A percentile compares a stretch with the other conserved stretches of the same genome.
These are phyloP conservation scores for Sebastes aleutianus DNA, from an alignment of 2,797 vertebrate genomes.

Conservation along the genomic window DNA sequence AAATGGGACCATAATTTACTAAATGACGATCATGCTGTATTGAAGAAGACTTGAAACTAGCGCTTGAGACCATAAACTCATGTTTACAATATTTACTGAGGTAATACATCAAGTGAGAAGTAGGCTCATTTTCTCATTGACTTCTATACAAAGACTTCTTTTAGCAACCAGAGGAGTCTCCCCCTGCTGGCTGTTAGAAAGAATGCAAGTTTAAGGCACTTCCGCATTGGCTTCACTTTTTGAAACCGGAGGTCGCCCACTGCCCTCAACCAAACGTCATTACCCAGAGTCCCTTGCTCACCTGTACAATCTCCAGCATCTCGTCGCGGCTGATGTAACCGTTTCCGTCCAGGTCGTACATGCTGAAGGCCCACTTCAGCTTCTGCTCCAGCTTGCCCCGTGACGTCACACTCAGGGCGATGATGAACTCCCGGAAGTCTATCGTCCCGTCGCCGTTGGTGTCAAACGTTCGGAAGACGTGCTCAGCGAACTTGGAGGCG, in stretches of 20 bases:
- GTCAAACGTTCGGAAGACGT: conserved; percentile 88
- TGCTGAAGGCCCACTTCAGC: conserved; percentile 89
- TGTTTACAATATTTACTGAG: too few species aligned
- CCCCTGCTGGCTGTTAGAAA: too few species aligned
- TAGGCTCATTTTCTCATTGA: rapidly evolving
- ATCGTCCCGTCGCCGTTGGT: conserved; percentile 86
- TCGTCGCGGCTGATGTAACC: conserved; percentile 88
- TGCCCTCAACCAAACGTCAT: not conserved
- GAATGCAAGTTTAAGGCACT: too few species aligned
- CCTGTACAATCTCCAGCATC: conserved; percentile 89
- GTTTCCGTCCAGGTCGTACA: conserved; percentile 88
- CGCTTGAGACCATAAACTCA: too few species aligned
- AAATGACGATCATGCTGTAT: too few species aligned
- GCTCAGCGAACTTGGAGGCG: conserved; percentile 87
- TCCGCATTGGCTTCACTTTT: too few species aligned
- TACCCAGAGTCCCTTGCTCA: conserved; percentile 45
- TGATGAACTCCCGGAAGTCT: conserved; percentile 90
- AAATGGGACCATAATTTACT: too few species aligned
- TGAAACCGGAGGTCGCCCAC: too few species aligned
- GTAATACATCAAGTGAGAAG: too few species aligned
- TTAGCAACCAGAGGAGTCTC: too few species aligned
- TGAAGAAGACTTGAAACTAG: too few species aligned
- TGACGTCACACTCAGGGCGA: conserved; percentile 86
- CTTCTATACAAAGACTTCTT: too few species aligned
- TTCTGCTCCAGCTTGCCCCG: conserved; percentile 88